Conservation (phyloP, 2,797 vertebrate genomes). For the Scomberomorus guttatus region DNA sequence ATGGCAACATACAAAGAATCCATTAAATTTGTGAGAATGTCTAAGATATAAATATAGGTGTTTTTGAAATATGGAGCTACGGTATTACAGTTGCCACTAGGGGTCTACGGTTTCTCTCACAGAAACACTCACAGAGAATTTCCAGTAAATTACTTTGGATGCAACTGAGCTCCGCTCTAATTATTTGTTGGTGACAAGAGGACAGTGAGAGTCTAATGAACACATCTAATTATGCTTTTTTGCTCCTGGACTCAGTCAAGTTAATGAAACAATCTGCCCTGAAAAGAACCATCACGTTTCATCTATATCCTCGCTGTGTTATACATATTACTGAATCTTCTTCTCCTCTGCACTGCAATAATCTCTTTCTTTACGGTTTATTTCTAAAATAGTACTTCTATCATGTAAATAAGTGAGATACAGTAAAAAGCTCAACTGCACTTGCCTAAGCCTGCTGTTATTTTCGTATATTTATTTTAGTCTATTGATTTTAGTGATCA, state of each 20-base stretch:
- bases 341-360: not conserved
- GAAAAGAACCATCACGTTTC: constrained; percentile 25
- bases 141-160: constrained; percentile 51
- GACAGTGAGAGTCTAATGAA: constrained; percentile 80
- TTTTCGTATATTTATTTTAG: no score
- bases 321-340: constrained; percentile 13
- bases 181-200: constrained; percentile 74
- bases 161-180: constrained; percentile 65
- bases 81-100: no score
- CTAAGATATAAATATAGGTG: not conserved
- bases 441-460: not conserved
- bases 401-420: not conserved
- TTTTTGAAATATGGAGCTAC: not conserved
- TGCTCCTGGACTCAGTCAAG: constrained; percentile 60
- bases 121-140: not conserved
- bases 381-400: not conserved
- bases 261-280: constrained; percentile 59
- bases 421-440: not conserved
- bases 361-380: not conserved
- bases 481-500: no score
- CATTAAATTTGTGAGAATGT: no score
- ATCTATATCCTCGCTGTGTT: constrained; percentile 16
- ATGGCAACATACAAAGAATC: no score
- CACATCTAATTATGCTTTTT: constrained; percentile 73
- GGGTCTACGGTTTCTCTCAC: no score